Percentiles rank a stretch among this genome's conserved stretches.
Conservation (phyloP, 2,113 vertebrate species). For the Malurus elegans region DNA sequence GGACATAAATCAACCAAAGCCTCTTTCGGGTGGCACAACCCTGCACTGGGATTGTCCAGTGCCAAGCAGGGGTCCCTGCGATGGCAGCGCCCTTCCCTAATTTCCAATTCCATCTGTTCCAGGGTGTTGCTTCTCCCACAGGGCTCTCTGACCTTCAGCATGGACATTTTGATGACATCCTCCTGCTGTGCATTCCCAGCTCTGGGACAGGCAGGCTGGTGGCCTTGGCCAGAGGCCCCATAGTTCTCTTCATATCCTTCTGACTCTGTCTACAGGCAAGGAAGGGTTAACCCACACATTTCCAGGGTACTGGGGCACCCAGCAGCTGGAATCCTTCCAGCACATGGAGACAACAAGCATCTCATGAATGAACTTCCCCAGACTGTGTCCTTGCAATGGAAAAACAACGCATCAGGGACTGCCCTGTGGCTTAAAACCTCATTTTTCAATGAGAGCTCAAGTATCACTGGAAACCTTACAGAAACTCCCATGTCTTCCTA, state of each 20-base stretch:
- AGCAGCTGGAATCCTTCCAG: slow-evolving; percentile 35
- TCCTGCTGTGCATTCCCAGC: not conserved
- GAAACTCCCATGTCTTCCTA: slow-evolving; percentile 2
- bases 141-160: not conserved
- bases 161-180: not conserved
- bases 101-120: not conserved
- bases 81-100: not conserved
- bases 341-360: not conserved
- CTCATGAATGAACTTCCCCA: slow-evolving; percentile 49
- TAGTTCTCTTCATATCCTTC: not conserved
- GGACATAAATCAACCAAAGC: rapidly evolving
- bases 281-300: slow-evolving; percentile 54
- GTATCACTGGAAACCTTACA: slow-evolving; percentile 36
- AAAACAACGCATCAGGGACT: slow-evolving; percentile 7
- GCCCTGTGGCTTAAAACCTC: slow-evolving; percentile 23
- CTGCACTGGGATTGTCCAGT: not conserved
- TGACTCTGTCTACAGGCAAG: slow-evolving; percentile 34
- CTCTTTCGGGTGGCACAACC: not conserved
- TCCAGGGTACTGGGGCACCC: not conserved
- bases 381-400: slow-evolving; percentile 16
- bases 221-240: rapidly evolving
- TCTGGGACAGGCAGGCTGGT: not conserved
- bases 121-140: not conserved
- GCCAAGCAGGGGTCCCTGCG: not conserved
- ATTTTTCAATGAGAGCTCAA: slow-evolving; percentile 46